Conservation (phyloP, 1,140 invertebrate genomes). For the Zaprionus ornatus region DNA sequence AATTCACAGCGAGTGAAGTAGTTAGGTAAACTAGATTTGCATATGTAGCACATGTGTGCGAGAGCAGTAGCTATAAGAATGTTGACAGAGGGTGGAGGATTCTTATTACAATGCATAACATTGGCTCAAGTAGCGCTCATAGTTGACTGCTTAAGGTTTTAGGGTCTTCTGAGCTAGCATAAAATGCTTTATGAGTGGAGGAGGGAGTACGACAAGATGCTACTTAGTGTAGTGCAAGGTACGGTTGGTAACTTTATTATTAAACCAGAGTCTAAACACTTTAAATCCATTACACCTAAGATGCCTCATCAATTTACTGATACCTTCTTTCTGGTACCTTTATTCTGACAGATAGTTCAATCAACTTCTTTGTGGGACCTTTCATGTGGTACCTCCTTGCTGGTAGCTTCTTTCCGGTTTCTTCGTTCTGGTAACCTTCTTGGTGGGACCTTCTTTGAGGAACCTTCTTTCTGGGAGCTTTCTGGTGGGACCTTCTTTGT, state of each 20-base stretch:
- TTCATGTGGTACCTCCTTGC: neutral
- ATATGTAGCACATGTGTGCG: constrained; percentile 18
- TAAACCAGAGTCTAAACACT: neutral
- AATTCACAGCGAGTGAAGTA: constrained; percentile 24
- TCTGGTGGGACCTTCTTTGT: neutral
- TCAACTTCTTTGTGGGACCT: neutral
- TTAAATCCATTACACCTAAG: neutral
- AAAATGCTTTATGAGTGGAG: neutral
- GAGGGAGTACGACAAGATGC: neutral
- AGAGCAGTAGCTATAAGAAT: neutral
- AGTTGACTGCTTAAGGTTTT: neutral
- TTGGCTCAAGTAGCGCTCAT: neutral
- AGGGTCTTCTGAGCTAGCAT: neutral
- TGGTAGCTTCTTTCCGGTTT: neutral
- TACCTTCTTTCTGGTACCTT: neutral
- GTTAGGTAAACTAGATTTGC: constrained; percentile 34
- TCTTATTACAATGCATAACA: neutral
- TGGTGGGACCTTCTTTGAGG: neutral
- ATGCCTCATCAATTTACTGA: neutral
- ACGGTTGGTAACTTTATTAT: neutral
- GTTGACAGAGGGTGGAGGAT: neutral
- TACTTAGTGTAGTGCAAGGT: neutral
- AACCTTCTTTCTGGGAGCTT: neutral
- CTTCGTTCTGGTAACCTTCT: too few species aligned
- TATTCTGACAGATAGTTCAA: too few species aligned